phyloP scores from a whole-genome alignment of 23 tunicate species.

The Diplosoma virens region DNA sequence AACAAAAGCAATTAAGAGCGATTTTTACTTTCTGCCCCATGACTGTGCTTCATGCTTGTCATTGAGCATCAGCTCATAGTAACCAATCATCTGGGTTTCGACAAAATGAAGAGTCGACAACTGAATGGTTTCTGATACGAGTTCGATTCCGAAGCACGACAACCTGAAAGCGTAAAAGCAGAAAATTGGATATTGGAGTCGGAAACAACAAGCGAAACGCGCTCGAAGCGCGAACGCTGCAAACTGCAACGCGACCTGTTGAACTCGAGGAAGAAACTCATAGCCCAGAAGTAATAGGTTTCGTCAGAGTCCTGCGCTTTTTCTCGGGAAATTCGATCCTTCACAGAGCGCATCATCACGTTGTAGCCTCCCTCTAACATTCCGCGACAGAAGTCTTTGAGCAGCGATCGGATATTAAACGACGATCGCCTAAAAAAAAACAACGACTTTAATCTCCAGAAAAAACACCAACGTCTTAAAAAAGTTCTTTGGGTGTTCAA shows the following conservation, averaged over 20 bases:
- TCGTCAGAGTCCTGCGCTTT: conserved; percentile 89
- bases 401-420: conserved; percentile 33
- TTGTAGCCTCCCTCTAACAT: conserved; percentile 78
- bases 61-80: conserved; percentile 70
- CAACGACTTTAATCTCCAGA: no score
- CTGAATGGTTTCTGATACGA: conserved; percentile 83
- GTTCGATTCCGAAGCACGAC: conserved; percentile 51
- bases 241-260: no score
- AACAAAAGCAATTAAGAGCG: neutral
- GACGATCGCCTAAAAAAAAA: conserved; percentile 57
- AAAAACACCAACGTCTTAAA: no score
- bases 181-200: no score
- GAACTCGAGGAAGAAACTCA: conserved; percentile 88
- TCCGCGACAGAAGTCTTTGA: conserved; percentile 66
- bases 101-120: conserved; percentile 74
- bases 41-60: conserved; percentile 77
- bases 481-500: no score
- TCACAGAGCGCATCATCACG: conserved; percentile 50
- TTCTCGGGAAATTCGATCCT: conserved; percentile 69
- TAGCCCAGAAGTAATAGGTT: conserved; percentile 79
- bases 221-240: no score
- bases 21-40: conserved; percentile 74
- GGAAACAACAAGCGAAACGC: no score
- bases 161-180: conserved; percentile 18
- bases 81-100: conserved; percentile 61